Conservation (phyloP, 2,797 vertebrate genomes). For the Sternarchorhynchus goeldii region DNA sequence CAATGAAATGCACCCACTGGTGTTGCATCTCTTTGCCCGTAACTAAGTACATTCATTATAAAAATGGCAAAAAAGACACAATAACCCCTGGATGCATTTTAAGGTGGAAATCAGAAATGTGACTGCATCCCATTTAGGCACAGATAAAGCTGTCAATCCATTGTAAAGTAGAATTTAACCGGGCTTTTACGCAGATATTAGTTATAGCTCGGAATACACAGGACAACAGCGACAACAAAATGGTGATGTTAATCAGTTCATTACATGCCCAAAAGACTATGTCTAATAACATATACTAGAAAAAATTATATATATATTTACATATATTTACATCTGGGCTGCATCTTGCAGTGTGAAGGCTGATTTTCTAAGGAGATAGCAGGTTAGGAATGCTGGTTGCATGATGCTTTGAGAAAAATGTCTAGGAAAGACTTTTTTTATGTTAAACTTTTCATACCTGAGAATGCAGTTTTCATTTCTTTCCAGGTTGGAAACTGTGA, state of each 20-base stretch:
- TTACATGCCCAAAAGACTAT: neutral
- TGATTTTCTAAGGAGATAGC: slow-evolving; percentile 78
- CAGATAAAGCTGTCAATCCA: slow-evolving; percentile 20
- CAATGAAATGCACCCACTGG: slow-evolving; percentile 59
- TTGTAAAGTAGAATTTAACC: slow-evolving; percentile 21
- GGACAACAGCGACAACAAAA: neutral
- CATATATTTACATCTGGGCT: slow-evolving; percentile 28
- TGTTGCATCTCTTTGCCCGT: slow-evolving; percentile 24
- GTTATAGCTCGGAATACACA: slow-evolving; percentile 5
- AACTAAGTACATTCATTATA: slow-evolving; percentile 45
- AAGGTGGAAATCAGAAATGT: slow-evolving; percentile 27
- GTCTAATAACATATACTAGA: slow-evolving; percentile 10
- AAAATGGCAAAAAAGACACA: slow-evolving; percentile 30
- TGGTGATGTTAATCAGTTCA: slow-evolving; percentile 17
- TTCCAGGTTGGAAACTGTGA: too few species aligned
- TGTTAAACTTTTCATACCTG: slow-evolving; percentile 11
- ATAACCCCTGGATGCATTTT: slow-evolving; percentile 28
- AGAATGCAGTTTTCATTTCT: neutral
- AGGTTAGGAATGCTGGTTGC: slow-evolving; percentile 4
- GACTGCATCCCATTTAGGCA: slow-evolving; percentile 22
- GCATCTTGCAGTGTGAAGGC: slow-evolving; percentile 62
- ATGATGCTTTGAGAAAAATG: neutral
- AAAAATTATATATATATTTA: too few species aligned
- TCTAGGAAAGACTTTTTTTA: too few species aligned
- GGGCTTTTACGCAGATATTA: slow-evolving; percentile 12